Evolutionary conservation across 1,140 invertebrate genomes (phyloP).

Genomic region (Watersipora subatra): DNA sequence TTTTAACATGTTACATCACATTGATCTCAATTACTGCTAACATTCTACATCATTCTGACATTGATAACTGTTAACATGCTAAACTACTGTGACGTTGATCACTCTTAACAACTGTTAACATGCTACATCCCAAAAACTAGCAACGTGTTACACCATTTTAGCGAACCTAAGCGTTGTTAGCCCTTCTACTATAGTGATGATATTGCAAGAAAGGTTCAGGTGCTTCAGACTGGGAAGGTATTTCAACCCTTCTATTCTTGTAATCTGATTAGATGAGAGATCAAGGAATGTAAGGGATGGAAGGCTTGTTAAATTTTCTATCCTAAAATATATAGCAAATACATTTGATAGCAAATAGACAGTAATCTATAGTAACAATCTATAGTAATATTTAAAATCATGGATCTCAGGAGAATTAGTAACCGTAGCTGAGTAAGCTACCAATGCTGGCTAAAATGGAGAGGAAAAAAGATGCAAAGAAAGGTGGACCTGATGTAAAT

Average conservation of each 20-base stretch:
- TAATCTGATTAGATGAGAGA: constrained; percentile 2
- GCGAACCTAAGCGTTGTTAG: not conserved
- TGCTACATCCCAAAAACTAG: not conserved
- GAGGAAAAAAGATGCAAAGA: too few species aligned
- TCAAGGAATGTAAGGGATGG: not conserved
- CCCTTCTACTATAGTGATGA: not conserved
- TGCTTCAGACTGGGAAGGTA: not conserved
- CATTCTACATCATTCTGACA: not conserved
- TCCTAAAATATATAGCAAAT: not conserved
- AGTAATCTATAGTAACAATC: not conserved
- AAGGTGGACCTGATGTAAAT: too few species aligned
- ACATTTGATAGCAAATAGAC: not conserved
- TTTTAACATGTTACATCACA: not conserved
- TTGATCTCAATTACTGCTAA: not conserved
- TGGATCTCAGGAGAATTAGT: not conserved
- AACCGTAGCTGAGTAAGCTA: too few species aligned
- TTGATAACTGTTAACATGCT: not conserved
- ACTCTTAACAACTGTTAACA: not conserved
- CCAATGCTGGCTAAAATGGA: too few species aligned
- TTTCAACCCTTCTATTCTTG: not conserved
- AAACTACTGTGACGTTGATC: not conserved
- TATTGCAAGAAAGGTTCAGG: not conserved
- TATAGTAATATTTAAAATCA: not conserved
- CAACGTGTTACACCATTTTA: not conserved
- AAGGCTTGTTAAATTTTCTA: not conserved